Conservation (phyloP, 2,797 vertebrate species). For the Microtus californicus region DNA sequence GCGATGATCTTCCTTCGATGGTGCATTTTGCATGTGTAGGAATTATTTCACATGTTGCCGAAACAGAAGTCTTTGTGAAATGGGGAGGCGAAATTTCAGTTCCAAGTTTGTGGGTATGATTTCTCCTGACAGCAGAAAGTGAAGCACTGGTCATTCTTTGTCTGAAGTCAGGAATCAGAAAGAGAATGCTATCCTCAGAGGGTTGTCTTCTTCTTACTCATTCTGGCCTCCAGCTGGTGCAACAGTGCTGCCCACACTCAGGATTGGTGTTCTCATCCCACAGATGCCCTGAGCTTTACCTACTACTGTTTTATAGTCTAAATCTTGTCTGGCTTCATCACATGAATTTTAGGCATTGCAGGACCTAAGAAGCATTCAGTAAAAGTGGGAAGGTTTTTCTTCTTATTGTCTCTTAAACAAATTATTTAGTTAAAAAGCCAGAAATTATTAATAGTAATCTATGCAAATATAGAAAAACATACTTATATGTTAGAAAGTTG, state of each 20-base stretch:
- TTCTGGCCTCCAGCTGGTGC: neutral
- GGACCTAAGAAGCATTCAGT: neutral
- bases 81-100: neutral
- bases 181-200: too few relatives aligned
- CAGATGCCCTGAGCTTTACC: neutral
- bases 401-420: neutral
- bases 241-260: neutral
- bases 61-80: neutral
- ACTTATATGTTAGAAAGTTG: conserved; percentile 4
- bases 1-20: neutral
- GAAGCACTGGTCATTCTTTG: neutral
- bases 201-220: neutral
- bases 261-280: neutral
- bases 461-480: neutral
- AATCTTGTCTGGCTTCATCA: neutral
- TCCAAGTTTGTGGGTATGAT: neutral
- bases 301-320: neutral
- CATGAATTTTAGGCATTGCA: neutral
- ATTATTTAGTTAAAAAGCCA: neutral
- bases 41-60: neutral
- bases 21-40: neutral
- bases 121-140: neutral
- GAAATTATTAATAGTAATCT: neutral
- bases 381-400: neutral
- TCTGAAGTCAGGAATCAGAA: neutral